Evolutionary conservation across 2,797 vertebrate species (phyloP).

Genomic region (Trematomus bernacchii): DNA sequence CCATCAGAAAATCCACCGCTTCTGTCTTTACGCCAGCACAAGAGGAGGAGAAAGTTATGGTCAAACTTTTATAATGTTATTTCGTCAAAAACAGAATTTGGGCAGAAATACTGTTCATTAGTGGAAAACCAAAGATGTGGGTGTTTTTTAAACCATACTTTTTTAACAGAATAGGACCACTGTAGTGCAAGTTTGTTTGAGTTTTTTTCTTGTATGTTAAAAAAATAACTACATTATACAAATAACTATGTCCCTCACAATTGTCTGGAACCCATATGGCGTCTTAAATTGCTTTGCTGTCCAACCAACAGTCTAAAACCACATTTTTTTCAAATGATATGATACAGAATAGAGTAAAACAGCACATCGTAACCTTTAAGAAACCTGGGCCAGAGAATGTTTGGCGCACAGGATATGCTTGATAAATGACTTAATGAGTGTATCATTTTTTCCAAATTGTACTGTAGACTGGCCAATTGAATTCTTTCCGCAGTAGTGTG

Average conservation of each 20-base stretch:
- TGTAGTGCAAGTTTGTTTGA: not conserved
- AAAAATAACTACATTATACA: not conserved
- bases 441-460: conserved; percentile 1
- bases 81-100: conserved; percentile 43
- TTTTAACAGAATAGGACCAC: conserved; percentile 28
- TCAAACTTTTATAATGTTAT: conserved; percentile 37
- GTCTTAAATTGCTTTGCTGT: not conserved
- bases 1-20: conserved; percentile 56
- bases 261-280: not conserved
- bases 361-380: not conserved
- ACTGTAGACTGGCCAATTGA: not conserved
- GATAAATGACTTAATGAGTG: conserved; percentile 1
- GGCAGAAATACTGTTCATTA: conserved; percentile 51
- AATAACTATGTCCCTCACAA: not conserved
- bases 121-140: conserved; percentile 53
- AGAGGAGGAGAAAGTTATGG: conserved; percentile 45
- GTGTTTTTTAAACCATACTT: conserved; percentile 42
- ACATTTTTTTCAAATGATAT: not conserved
- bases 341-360: not conserved
- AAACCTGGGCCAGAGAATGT: not conserved
- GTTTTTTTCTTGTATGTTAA: not conserved
- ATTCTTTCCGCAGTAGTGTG: not conserved
- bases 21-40: conserved; percentile 17
- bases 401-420: conserved; percentile 1
- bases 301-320: not conserved